Base-by-base conservation (phyloP, 2,888 invertebrate species). In the Drosophila glabriapex region DNA sequence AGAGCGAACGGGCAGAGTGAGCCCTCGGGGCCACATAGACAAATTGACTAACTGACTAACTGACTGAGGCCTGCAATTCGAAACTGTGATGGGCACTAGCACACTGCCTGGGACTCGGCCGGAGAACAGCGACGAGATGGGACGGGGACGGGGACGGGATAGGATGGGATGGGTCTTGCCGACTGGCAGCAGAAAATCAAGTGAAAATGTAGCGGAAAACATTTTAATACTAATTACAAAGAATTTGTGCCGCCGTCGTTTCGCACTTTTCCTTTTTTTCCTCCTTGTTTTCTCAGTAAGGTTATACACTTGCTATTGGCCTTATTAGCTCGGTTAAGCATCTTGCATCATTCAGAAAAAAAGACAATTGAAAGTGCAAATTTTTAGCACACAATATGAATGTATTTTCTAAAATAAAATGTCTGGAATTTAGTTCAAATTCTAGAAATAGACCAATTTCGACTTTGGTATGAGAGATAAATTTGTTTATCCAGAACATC, bases 171-270 rank as follows among this genome's bases (percentile, higher is more conserved):
- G 69, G 55, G 60, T 25, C 59, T 55, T 35, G 65, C 25, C 69
- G 68, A 63, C 71, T 82, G 78, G 54, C 80, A 73, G 77, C 72
- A 59, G 60, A 79, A 80, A 89, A 83, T 84, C 85, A 88, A 87
- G 87, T 88, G 88, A 89, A 90, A 85, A 87, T 88, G 90, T 87
- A 85, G 90, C 90, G 87, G 87, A 87, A 89, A 90, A 85, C 83
- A 85, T 90, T 89, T 87, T 87, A 85, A 83, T 85, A 89, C 89
- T 91, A 85, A 91, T 91, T 91, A 89, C 91, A 90, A 89, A 89
- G 89, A 91, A 89, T 91, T 84, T 85, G 83, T 85, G 85, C 88
- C 89, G 91, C 80, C 85, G 80, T 66, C 84, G 75, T 71, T 77
- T 66, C 76, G 53, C 84, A 88, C 82, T 90, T 84, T 84, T 81